Base-by-base conservation (phyloP, 2,888 invertebrate species). In the Rugalucina vietnamica region DNA sequence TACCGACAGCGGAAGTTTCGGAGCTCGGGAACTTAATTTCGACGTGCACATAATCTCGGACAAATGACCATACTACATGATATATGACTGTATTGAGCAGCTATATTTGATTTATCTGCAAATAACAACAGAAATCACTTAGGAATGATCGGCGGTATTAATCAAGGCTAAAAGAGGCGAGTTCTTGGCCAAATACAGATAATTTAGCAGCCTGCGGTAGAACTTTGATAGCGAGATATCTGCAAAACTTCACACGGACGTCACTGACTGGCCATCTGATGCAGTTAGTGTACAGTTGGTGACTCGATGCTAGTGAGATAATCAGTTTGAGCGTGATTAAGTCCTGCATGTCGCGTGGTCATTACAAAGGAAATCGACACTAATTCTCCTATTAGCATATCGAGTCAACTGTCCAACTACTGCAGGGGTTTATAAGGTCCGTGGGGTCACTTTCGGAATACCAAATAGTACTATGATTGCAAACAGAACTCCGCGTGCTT, bases 41-140 rank as follows among this genome's bases (percentile, higher is more conserved):
- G 65, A 65, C 32, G 65, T 65, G 65, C 65, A 65, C 65, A 65
- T 65, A 34, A 65, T 65, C 65, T 65, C 29, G 65, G 65, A 65
- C 65, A 65, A 65, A 65, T 65, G 65, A 65, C 24, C 32, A 34
- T 34, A 18, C 34, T 12, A 10, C 65, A 65, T 65, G 65, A 65
- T 65, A 65, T 65, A 65, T 65, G 32, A 18, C 65, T 65, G 34
- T 65, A 34, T 34, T 65, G 65, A 29, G 18, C 34, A 65, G 65
- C 65, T 65, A 34, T 34, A 34, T 34, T 65, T 65, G 65, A 65
- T 65, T 65, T 65, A 65, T 65, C 65, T 65, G 34, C 65, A 65
- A 65, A 65, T 65, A 65, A 65, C 65, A 34, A 65, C 65, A 32
- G 65, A 65, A 65, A 65, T 65, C 65, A 65, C 65, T 65, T 65